Evolutionary conservation across 2,888 invertebrate genomes (phyloP), one percentile per base, ranked within the genome.

Genomic region (Sphaeridia pumilis): DNA sequence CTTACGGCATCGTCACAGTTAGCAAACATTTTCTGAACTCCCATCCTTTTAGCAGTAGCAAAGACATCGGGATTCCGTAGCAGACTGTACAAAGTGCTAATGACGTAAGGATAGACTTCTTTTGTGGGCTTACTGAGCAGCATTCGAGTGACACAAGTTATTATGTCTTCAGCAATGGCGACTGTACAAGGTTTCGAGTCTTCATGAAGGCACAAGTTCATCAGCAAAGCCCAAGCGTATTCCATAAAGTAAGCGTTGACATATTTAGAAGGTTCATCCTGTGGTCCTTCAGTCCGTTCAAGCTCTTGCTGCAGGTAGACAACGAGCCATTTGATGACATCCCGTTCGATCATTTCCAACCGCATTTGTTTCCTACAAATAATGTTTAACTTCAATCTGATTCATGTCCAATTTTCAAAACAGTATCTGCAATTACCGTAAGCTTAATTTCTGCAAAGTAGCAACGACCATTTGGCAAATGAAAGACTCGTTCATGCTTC

Each of bases 171-270:
- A 20, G 58, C 62, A 17, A 62, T 56, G 1, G 52, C 47, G 1
- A 57, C 34, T 1, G 58, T 47, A 3, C 57, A 54, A 14, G 27
- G 31, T 21, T 52, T 57, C 0, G 61, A 52, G 35, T 75, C 71
- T 24, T 73, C 72, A 60, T 79, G 75, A 31, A 82, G 71, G 59
- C 80, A 80, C 5, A 83, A 70, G 67, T 82, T 83, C 78, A 82
- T 81, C 22, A 82, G 71, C 14, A 83, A 71, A 4, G 82, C 81
- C 7, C 77, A 75, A n/a, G 77, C 73, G 65, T 80, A 81, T 66
- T 81, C 80, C 59, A 81, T 70, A 38, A 78, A 74, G 66, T 82
- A 82, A 1, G 74, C 70, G 44, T 62, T 61, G 46, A 56, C 50
- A 20, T 52, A 52, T 26, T 43, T 45, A 14, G 17, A 21, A 4